Evolutionary conservation across 1,140 invertebrate species (phyloP).

Genomic region (Tenebrio molitor): DNA sequence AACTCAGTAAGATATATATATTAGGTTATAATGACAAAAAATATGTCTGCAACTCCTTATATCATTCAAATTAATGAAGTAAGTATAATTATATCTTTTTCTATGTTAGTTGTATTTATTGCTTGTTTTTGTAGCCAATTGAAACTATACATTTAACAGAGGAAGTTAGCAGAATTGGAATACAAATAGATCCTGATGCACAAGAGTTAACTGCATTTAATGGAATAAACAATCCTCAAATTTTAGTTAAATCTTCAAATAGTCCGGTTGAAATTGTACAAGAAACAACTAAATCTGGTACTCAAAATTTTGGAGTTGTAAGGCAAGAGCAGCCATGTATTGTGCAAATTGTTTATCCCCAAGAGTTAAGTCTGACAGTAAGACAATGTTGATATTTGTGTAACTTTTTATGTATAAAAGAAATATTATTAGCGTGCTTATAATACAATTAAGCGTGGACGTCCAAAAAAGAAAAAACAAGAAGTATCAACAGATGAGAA

Average conservation of each 20-base stretch:
- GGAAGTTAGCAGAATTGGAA: background rate
- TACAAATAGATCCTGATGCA: background rate
- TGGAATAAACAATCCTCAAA: background rate
- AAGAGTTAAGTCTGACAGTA: constrained; percentile 60
- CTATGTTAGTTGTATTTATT: too few species aligned
- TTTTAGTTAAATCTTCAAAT: background rate
- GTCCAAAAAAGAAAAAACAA: constrained; percentile 56
- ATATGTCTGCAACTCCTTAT: background rate
- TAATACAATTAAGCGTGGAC: constrained; percentile 51
- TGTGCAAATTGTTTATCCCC: constrained; percentile 59
- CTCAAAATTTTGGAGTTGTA: background rate
- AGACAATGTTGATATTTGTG: constrained; percentile 13
- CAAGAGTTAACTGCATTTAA: background rate
- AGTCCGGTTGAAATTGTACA: constrained; percentile 9
- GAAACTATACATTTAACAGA: constrained; percentile 10
- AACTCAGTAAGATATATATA: background rate
- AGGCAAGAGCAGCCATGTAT: constrained; percentile 2
- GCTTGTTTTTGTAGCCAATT: background rate
- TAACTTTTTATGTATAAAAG: constrained; percentile 26
- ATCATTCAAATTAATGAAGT: constrained; percentile 24
- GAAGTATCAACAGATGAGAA: constrained; percentile 9
- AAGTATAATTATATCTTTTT: background rate
- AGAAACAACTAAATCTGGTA: background rate
- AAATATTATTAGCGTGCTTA: constrained; percentile 50
- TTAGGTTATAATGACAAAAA: constrained; percentile 11